Evolutionary conservation across 2,888 invertebrate species (phyloP).

Genomic region (Meiosimyza platycephala): DNA sequence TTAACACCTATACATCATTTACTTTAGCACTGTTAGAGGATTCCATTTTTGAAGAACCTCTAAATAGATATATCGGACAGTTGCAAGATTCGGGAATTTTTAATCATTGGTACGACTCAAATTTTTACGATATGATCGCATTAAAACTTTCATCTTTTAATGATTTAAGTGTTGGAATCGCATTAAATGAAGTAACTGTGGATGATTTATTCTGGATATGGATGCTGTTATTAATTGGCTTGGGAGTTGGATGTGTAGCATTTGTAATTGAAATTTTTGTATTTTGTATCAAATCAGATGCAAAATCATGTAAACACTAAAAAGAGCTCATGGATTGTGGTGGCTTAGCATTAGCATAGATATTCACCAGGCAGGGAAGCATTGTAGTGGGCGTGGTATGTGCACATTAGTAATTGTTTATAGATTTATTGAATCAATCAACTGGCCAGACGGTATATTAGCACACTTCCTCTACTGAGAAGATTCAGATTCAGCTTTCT

Average conservation of each 20-base stretch:
- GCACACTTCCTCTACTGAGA: too few relatives aligned
- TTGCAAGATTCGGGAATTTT: conserved; percentile 31
- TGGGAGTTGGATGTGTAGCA: not conserved
- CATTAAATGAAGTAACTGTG: not conserved
- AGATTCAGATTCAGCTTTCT: too few relatives aligned
- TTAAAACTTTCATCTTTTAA: conserved; percentile 15
- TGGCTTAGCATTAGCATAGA: too few relatives aligned
- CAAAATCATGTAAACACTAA: too few relatives aligned
- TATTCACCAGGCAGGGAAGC: too few relatives aligned
- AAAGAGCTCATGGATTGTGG: too few relatives aligned
- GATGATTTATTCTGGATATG: conserved; percentile 28
- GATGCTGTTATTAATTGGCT: not conserved
- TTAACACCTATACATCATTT: conserved; percentile 1
- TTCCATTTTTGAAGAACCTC: conserved; percentile 26
- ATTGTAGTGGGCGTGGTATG: too few relatives aligned
- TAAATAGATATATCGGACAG: conserved; percentile 29
- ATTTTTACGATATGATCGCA: conserved; percentile 30
- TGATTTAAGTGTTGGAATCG: not conserved
- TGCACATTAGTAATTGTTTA: too few relatives aligned
- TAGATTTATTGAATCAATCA: too few relatives aligned
- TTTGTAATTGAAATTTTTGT: not conserved
- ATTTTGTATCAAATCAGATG: too few relatives aligned
- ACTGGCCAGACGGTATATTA: too few relatives aligned
- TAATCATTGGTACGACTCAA: conserved; percentile 20
- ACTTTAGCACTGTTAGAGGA: conserved; percentile 31